Conservation (phyloP, 2,113 vertebrate species). For the Microcebus lehilahytsara region DNA sequence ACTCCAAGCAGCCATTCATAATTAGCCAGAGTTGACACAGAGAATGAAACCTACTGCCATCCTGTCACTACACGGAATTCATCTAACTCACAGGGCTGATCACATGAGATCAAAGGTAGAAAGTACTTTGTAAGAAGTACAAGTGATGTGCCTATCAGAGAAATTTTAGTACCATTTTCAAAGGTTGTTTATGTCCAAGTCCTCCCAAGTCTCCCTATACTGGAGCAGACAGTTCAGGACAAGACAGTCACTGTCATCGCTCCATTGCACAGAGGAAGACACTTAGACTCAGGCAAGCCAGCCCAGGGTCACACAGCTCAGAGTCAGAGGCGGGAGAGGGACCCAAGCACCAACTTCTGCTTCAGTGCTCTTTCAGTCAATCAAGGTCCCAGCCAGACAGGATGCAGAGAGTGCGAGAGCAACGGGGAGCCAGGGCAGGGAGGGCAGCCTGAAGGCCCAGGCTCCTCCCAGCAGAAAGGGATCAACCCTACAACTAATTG, state of each 20-base stretch:
- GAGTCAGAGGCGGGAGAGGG: neutral
- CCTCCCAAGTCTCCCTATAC: neutral
- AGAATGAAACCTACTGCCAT: neutral
- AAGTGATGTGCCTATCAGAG: neutral
- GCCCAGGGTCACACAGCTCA: neutral
- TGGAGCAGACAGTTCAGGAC: neutral
- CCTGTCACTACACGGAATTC: neutral
- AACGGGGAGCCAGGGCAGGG: neutral
- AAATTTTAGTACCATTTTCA: neutral
- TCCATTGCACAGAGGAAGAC: neutral
- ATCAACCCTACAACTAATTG: conserved; percentile 87
- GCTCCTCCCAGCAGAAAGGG: conserved; percentile 65
- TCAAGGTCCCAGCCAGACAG: neutral
- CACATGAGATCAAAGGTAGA: neutral
- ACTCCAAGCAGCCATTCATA: neutral
- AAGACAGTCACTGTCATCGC: neutral
- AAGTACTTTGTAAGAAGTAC: neutral
- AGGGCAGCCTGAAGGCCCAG: neutral
- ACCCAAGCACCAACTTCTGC: neutral
- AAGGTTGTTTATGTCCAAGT: neutral
- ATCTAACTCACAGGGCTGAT: neutral
- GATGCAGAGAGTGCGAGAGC: neutral
- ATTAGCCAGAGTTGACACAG: neutral
- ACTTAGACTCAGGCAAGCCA: neutral
- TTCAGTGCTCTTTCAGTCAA: neutral